A percentile compares a stretch with the other conserved stretches of the same genome.
Evolutionary conservation across 2,888 invertebrate genomes (phyloP).

Genomic region (Volucella zonaria): DNA sequence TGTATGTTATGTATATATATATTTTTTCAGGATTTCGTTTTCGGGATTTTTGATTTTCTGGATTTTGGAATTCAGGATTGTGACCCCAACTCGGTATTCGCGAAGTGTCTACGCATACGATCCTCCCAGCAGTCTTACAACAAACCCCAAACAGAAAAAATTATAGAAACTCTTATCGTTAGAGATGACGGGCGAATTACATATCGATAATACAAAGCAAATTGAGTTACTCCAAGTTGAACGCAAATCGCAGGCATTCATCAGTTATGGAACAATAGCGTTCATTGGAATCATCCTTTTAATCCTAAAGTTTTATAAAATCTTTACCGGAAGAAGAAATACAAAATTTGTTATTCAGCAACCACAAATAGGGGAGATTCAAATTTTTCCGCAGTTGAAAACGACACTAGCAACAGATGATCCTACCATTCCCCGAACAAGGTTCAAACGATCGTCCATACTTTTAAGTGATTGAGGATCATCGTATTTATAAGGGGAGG

Average conservation of each 20-base stretch:
- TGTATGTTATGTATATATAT: too few relatives aligned
- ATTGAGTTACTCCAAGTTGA: constrained; percentile 9
- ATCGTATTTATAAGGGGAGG: not conserved
- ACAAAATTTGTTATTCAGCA: not conserved
- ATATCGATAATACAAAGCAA: constrained; percentile 23
- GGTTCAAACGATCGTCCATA: too few relatives aligned
- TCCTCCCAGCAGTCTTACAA: constrained; percentile 10
- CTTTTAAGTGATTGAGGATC: too few relatives aligned
- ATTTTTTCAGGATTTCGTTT: too few relatives aligned
- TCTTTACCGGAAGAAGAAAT: not conserved
- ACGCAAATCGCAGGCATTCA: not conserved
- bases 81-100: too few relatives aligned
- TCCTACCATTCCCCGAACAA: too few relatives aligned
- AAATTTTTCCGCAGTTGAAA: too few relatives aligned
- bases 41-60: too few relatives aligned
- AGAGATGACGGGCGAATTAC: constrained; percentile 14
- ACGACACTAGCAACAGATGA: too few relatives aligned
- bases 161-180: constrained; percentile 9
- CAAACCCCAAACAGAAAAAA: constrained; percentile 7
- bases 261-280: not conserved
- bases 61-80: too few relatives aligned
- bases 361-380: constrained; percentile 14
- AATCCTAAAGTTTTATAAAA: too few relatives aligned
- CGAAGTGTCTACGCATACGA: constrained; percentile 5
- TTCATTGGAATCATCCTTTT: too few relatives aligned